A percentile compares a stretch with the other conserved stretches of the same genome.
Conservation (phyloP, 2,113 vertebrate genomes). For the Myrmophylax atrothorax region DNA sequence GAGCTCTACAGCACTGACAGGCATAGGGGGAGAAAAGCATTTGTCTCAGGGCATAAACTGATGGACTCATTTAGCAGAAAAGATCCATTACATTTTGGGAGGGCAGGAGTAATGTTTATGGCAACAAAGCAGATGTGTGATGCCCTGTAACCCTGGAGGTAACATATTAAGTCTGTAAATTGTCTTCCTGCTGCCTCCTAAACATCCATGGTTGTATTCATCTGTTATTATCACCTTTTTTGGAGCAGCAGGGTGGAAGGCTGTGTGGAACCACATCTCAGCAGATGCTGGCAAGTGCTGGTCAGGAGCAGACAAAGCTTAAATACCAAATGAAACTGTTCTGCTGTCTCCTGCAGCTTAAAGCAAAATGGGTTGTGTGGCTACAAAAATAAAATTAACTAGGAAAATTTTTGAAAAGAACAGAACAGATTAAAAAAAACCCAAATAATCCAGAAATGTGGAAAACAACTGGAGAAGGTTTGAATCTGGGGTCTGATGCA, state of each 20-base stretch:
- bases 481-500: neutral
- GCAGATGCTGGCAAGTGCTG: fast-evolving
- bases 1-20: neutral
- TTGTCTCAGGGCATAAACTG: neutral
- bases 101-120: neutral
- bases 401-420: neutral
- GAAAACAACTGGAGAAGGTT: neutral
- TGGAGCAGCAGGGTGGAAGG: neutral
- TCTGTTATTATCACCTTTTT: neutral
- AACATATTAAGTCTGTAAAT: neutral
- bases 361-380: neutral
- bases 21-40: neutral
- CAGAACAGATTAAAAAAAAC: neutral
- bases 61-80: neutral
- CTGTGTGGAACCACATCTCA: neutral
- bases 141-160: neutral
- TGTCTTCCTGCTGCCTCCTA: neutral
- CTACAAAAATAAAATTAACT: neutral
- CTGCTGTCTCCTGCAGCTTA: neutral
- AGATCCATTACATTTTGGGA: neutral
- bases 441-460: neutral
- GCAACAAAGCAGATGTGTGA: neutral
- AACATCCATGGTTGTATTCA: neutral
- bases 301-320: neutral
- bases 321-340: neutral